These are phyloP conservation scores for Heliconius erato DNA, from an alignment of 2,888 invertebrate genomes.

Conservation along the genomic window DNA sequence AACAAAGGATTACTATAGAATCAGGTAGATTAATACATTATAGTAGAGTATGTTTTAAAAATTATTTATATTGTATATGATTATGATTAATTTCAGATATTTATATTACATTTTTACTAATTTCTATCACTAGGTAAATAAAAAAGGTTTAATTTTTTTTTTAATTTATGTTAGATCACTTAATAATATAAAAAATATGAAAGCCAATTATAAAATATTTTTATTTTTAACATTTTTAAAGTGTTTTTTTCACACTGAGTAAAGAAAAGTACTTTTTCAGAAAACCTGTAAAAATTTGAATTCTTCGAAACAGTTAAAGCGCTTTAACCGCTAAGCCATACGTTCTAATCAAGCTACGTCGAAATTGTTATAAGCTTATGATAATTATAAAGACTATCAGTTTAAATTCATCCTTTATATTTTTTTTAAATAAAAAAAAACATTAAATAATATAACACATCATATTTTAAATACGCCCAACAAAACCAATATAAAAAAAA, in stretches of 20 bases:
- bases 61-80: too few relatives aligned
- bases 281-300: background rate
- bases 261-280: background rate
- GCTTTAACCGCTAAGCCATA: background rate
- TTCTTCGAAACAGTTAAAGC: too few relatives aligned
- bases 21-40: slow-evolving; percentile 1
- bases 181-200: background rate
- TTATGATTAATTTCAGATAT: too few relatives aligned
- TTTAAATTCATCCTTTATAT: too few relatives aligned
- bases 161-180: too few relatives aligned
- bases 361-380: background rate
- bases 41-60: background rate
- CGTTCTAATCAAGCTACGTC: background rate
- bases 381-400: background rate
- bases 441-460: background rate
- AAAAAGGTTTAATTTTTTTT: too few relatives aligned
- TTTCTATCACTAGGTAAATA: too few relatives aligned
- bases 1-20: slow-evolving; percentile 25
- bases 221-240: too few relatives aligned
- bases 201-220: too few relatives aligned
- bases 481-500: background rate
- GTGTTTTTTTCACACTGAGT: too few relatives aligned
- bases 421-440: too few relatives aligned
- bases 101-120: too few relatives aligned
- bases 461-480: background rate